Evolutionary conservation across 2,113 vertebrate genomes (phyloP).

Genomic region (Heterotilapia buettikoferi): DNA sequence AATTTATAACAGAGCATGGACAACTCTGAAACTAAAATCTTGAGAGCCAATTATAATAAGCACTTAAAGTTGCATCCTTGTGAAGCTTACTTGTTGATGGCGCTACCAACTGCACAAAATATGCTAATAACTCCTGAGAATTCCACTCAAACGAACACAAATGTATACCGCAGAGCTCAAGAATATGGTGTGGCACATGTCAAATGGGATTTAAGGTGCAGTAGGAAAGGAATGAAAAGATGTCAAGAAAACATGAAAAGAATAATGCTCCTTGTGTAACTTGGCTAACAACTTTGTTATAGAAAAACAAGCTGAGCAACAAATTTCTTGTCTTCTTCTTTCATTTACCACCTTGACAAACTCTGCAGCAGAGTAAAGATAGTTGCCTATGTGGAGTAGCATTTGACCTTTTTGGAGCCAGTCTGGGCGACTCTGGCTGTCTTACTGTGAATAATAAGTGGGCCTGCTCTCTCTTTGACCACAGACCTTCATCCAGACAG

Average conservation of each 20-base stretch:
- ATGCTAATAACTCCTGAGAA: background rate
- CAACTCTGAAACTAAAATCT: background rate
- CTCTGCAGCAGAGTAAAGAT: slow-evolving; percentile 2
- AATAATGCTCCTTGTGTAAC: background rate
- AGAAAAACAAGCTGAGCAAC: background rate
- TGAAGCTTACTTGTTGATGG: background rate
- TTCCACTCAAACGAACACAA: background rate
- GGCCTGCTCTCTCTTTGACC: background rate
- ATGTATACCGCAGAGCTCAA: background rate
- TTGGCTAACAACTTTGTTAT: background rate
- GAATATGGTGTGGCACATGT: background rate
- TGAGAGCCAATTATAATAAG: slow-evolving; percentile 13
- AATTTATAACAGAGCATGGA: slow-evolving; percentile 40
- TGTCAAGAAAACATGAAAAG: background rate
- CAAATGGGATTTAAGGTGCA: background rate
- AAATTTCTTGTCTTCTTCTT: slow-evolving; percentile 19
- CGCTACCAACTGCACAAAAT: background rate
- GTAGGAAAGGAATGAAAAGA: background rate
- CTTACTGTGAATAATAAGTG: slow-evolving; percentile 37
- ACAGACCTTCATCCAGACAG: background rate
- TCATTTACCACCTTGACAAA: background rate
- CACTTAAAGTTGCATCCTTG: background rate
- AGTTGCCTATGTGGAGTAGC: background rate
- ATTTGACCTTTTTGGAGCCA: slow-evolving; percentile 19
- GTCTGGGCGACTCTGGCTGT: background rate